Conservation (phyloP, 1,140 invertebrate species). For the Hesperophylax magnus region DNA sequence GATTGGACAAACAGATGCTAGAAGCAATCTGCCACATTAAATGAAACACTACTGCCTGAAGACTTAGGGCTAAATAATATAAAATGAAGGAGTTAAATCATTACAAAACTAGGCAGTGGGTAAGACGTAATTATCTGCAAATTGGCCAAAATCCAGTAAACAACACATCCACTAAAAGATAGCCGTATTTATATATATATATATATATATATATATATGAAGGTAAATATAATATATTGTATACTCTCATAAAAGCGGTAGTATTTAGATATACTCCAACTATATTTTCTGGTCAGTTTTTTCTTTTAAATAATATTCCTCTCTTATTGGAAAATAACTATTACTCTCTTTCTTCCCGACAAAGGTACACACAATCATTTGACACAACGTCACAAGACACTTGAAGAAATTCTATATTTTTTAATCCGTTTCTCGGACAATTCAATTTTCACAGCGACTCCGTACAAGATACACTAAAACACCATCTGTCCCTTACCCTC, state of each 20-base stretch:
- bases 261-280: slow-evolving; percentile 14
- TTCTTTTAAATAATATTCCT: slow-evolving; percentile 24
- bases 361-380: slow-evolving; percentile 53
- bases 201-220: too few relatives aligned
- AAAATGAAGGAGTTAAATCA: not conserved
- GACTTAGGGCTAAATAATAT: slow-evolving; percentile 14
- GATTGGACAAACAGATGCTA: too few relatives aligned
- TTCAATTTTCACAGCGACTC: slow-evolving; percentile 14
- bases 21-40: too few relatives aligned
- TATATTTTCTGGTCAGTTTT: slow-evolving; percentile 26
- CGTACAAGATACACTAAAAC: too few relatives aligned
- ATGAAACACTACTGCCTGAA: slow-evolving; percentile 15
- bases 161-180: too few relatives aligned
- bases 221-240: slow-evolving; percentile 16
- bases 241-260: slow-evolving; percentile 1
- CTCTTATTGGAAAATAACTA: slow-evolving; percentile 47
- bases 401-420: slow-evolving; percentile 53
- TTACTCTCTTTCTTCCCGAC: slow-evolving; percentile 12
- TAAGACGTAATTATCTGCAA: not conserved
- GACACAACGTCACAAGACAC: slow-evolving; percentile 55
- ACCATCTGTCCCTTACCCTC: not conserved
- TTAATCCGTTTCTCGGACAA: slow-evolving; percentile 38
- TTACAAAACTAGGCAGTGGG: slow-evolving; percentile 12
- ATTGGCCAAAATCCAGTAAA: too few relatives aligned
- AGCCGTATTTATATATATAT: not conserved